Conservation (phyloP, 2,797 vertebrate genomes). For the Euthynnus affinis region DNA sequence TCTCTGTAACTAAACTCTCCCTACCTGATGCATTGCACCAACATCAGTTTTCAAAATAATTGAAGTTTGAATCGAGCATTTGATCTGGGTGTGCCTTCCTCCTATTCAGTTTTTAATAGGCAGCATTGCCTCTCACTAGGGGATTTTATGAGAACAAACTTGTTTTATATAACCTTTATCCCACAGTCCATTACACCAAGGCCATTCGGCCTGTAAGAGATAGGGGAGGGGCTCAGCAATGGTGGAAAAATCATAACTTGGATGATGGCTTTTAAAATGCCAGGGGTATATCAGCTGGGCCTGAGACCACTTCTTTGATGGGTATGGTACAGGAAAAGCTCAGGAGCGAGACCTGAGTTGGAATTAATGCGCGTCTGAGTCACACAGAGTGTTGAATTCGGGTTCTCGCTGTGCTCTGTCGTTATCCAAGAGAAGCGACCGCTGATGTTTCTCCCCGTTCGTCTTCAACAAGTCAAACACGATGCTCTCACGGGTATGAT, state of each 20-base stretch:
- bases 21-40: background rate
- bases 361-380: constrained; percentile 21
- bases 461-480: background rate
- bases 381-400: constrained; percentile 9
- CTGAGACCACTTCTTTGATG: constrained; percentile 6
- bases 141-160: background rate
- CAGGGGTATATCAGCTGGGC: background rate
- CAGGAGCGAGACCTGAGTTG: constrained; percentile 1
- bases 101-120: background rate
- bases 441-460: background rate
- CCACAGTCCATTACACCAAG: constrained; percentile 3
- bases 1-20: too few species aligned
- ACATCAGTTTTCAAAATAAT: background rate
- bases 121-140: background rate
- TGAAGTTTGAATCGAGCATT: too few species aligned
- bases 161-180: constrained; percentile 12
- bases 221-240: background rate
- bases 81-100: background rate
- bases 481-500: background rate
- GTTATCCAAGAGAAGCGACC: background rate
- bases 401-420: background rate
- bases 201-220: constrained; percentile 10
- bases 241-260: background rate
- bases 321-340: background rate
- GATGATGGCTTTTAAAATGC: constrained; percentile 51